Percentiles rank a stretch among this genome's conserved stretches.
Evolutionary conservation across 2,797 vertebrate species (phyloP).

Genomic region (Enteromius viviparus): DNA sequence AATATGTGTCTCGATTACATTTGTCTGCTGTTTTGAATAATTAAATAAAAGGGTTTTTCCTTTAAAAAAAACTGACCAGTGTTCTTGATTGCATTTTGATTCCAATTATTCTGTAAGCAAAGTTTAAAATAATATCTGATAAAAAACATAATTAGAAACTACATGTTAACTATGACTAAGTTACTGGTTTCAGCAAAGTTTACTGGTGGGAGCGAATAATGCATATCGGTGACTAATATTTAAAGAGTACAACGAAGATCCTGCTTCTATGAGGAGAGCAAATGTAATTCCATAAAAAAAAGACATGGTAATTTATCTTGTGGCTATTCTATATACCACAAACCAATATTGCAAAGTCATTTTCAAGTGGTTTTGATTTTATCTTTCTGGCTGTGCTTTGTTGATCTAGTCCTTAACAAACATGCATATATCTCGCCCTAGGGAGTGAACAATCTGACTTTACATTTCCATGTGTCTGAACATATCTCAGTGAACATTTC

Average conservation of each 20-base stretch:
- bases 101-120: not conserved
- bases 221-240: not conserved
- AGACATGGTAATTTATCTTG: not conserved
- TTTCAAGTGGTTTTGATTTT: conserved; percentile 1
- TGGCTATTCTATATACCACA: not conserved
- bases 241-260: not conserved
- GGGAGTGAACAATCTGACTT: not conserved
- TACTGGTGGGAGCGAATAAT: not conserved
- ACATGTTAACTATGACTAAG: not conserved
- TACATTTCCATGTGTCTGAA: not conserved
- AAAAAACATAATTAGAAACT: not conserved
- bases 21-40: conserved; percentile 49
- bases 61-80: not conserved
- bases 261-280: not conserved
- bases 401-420: not conserved
- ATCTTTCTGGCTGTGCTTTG: not conserved
- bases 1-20: conserved; percentile 34
- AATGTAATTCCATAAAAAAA: not conserved
- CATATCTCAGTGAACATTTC: not conserved
- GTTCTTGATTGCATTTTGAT: not conserved
- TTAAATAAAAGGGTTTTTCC: conserved; percentile 17
- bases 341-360: not conserved
- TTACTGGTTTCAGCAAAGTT: not conserved
- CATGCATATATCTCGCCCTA: not conserved
- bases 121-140: not conserved